Evolutionary conservation across 2,113 vertebrate genomes (phyloP).

Genomic region (Lynx canadensis): DNA sequence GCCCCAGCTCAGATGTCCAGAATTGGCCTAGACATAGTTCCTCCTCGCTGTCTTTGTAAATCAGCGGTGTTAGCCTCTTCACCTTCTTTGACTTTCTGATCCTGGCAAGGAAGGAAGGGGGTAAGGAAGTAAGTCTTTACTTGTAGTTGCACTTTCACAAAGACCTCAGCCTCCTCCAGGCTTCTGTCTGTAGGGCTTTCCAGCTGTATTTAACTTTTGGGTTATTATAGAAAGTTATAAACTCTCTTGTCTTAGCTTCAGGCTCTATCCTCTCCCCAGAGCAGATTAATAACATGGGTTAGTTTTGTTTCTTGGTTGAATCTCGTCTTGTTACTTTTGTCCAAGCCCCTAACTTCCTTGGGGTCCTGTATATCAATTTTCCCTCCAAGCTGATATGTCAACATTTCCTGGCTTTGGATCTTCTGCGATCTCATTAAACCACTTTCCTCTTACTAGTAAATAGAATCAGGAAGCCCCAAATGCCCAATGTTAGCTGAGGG

Average conservation of each 20-base stretch:
- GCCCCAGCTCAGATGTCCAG: slow-evolving; percentile 60
- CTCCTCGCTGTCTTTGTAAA: slow-evolving; percentile 63
- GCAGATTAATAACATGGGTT: neutral
- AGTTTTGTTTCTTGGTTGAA: neutral
- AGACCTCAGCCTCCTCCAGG: neutral
- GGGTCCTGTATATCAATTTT: neutral
- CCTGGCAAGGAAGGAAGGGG: neutral
- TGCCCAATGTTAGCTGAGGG: neutral
- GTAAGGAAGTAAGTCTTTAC: neutral
- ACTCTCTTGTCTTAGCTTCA: neutral
- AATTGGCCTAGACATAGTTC: slow-evolving; percentile 62
- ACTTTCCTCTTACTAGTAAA: slow-evolving; percentile 1
- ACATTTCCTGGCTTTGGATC: neutral
- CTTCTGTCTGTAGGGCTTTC: neutral
- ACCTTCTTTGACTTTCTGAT: slow-evolving; percentile 56
- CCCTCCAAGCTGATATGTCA: neutral
- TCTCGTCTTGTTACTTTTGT: slow-evolving; percentile 4
- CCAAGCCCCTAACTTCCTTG: neutral
- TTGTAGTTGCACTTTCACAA: neutral
- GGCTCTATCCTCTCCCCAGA: neutral
- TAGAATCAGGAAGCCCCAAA: slow-evolving; percentile 1
- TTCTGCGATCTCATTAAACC: neutral
- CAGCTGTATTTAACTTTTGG: neutral
- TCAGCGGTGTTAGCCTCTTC: slow-evolving; percentile 55
- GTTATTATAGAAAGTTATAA: neutral